phyloP scores from a whole-genome alignment of 2,888 invertebrate species.

The Molanna angustata region DNA sequence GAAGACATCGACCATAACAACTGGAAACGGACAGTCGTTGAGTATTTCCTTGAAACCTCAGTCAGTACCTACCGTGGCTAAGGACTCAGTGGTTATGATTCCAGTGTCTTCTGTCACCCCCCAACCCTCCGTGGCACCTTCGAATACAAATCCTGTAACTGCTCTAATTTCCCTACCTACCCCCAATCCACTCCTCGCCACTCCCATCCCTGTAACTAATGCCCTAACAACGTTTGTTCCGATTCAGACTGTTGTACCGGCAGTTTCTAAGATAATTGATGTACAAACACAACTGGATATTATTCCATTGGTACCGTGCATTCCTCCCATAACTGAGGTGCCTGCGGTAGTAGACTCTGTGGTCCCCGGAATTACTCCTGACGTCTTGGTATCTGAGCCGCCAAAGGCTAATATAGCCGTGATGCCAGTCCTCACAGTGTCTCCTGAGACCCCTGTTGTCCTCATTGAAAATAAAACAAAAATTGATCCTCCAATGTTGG shows the following conservation, averaged over 20 bases:
- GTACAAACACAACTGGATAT: not conserved
- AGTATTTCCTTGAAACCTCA: conserved; percentile 27
- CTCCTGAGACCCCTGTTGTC: not conserved
- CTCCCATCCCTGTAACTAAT: conserved; percentile 12
- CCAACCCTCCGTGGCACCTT: not conserved
- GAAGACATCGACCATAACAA: conserved; percentile 15
- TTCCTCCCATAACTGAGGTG: not conserved
- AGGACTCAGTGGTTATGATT: conserved; percentile 10
- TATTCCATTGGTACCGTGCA: not conserved
- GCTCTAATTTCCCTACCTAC: conserved; percentile 14
- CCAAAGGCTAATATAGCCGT: not conserved
- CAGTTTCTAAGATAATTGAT: not conserved
- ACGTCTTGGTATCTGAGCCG: not conserved
- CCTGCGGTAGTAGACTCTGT: not conserved
- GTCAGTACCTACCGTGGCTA: conserved; percentile 2
- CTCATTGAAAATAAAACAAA: not conserved
- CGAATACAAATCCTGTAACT: conserved; percentile 11
- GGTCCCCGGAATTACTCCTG: not conserved
- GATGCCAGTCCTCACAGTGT: not conserved
- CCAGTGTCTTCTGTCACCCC: conserved; percentile 3
- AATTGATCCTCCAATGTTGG: no score
- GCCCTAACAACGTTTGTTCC: not conserved
- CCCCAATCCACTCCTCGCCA: conserved; percentile 10
- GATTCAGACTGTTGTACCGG: conserved; percentile 3
- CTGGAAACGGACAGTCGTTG: conserved; percentile 16